phyloP scores from a whole-genome alignment of 2,113 vertebrate species.

The Paralichthys olivaceus region DNA sequence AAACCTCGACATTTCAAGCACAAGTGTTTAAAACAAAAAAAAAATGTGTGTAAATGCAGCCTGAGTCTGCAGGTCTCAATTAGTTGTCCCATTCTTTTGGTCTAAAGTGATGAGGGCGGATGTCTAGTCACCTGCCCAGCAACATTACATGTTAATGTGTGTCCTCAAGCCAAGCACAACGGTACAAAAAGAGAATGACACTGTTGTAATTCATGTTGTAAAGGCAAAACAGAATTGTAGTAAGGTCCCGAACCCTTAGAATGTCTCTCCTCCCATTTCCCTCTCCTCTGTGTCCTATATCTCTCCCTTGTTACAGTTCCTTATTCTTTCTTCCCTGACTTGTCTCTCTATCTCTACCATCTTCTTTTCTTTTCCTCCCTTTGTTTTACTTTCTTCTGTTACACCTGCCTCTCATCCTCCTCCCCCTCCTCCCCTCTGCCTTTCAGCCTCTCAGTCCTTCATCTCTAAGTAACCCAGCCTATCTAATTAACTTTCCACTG shows the following conservation, averaged over 20 bases:
- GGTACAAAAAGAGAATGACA: neutral
- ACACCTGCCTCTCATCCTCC: constrained; percentile 5
- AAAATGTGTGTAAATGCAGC: neutral
- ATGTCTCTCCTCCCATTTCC: neutral
- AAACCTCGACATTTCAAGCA: too few species aligned
- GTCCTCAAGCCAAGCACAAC: constrained; percentile 3
- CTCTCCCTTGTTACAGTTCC: neutral
- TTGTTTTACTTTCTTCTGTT: constrained; percentile 11
- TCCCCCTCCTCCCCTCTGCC: constrained; percentile 8
- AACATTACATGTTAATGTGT: constrained; percentile 16
- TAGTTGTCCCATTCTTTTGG: constrained; percentile 16
- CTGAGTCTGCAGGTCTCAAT: constrained; percentile 1
- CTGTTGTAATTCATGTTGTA: constrained; percentile 12
- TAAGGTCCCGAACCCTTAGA: neutral
- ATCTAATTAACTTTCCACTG: constrained; percentile 84
- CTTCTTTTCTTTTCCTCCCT: constrained; percentile 14
- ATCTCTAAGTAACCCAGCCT: constrained; percentile 76
- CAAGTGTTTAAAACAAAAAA: too few species aligned
- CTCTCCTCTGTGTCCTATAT: neutral
- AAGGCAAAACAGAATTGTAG: neutral
- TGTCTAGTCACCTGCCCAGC: constrained; percentile 22
- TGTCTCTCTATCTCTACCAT: constrained; percentile 5
- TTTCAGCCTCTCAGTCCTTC: constrained; percentile 59
- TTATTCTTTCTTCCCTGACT: constrained; percentile 18
- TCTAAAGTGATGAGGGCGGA: constrained; percentile 16